A percentile compares a stretch with the other conserved stretches of the same genome.
Evolutionary conservation across 2,113 vertebrate species (phyloP).

Genomic region (Naja naja): DNA sequence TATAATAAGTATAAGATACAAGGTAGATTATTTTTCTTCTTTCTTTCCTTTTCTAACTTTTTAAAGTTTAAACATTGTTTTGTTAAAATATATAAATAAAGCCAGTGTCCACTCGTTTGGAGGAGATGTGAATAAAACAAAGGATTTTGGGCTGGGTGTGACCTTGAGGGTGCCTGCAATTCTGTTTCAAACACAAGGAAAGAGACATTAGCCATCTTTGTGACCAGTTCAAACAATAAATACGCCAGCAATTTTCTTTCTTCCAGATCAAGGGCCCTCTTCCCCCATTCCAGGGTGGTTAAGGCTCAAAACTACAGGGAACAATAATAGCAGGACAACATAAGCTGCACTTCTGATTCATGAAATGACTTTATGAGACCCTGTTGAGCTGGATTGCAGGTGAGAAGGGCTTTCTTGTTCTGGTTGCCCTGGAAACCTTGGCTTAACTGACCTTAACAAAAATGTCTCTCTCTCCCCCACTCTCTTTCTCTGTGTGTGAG

Average conservation of each 20-base stretch:
- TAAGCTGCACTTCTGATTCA: neutral
- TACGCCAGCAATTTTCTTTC: neutral
- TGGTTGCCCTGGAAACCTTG: slow-evolving; percentile 17
- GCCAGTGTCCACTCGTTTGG: neutral
- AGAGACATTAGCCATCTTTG: neutral
- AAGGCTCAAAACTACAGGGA: neutral
- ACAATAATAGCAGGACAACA: neutral
- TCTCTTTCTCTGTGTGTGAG: neutral
- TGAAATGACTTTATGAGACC: neutral
- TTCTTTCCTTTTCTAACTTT: neutral
- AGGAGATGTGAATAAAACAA: neutral
- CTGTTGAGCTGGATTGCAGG: neutral
- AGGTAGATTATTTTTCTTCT: neutral
- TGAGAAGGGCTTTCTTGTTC: neutral
- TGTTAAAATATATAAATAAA: neutral
- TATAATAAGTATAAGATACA: neutral
- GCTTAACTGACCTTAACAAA: neutral
- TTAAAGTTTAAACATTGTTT: neutral
- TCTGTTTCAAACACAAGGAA: neutral
- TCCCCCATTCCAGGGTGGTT: neutral
- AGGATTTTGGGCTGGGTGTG: neutral
- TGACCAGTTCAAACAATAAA: neutral
- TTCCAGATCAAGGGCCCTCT: neutral
- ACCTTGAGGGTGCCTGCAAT: neutral
- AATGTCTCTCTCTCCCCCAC: neutral